A percentile compares a stretch with the other conserved stretches of the same genome.
Conservation (phyloP, 2,888 invertebrate species). For the Tipula unca region DNA sequence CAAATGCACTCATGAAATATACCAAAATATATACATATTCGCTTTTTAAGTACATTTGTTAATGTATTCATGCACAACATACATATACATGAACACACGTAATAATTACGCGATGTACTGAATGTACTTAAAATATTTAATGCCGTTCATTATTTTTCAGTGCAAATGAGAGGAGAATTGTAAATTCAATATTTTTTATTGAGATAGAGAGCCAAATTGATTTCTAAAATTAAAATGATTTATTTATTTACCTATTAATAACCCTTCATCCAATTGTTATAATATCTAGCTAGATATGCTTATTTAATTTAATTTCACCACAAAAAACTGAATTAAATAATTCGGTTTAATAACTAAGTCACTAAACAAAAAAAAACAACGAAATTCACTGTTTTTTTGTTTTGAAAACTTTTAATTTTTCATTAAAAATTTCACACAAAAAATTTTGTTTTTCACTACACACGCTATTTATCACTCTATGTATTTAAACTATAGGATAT, state of each 20-base stretch:
- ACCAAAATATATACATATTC: neutral
- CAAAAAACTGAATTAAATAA: neutral
- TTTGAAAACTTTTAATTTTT: neutral
- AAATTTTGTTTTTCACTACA: neutral
- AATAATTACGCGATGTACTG: neutral
- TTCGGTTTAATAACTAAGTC: neutral
- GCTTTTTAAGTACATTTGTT: neutral
- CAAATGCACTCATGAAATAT: neutral
- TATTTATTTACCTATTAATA: neutral
- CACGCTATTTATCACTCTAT: neutral
- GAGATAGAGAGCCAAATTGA: neutral
- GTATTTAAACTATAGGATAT: neutral
- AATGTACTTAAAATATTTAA: neutral
- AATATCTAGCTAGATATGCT: neutral
- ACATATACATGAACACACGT: neutral
- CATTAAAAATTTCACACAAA: neutral
- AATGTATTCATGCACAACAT: neutral
- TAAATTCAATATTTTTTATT: neutral
- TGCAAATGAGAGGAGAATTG: neutral
- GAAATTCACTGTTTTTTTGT: neutral
- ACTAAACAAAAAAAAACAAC: neutral
- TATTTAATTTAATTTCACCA: neutral
- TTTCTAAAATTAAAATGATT: neutral
- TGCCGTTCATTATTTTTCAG: neutral
- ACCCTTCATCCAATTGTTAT: neutral